Conservation (phyloP, 2,888 invertebrate genomes). For the Maniola hyperantus region DNA sequence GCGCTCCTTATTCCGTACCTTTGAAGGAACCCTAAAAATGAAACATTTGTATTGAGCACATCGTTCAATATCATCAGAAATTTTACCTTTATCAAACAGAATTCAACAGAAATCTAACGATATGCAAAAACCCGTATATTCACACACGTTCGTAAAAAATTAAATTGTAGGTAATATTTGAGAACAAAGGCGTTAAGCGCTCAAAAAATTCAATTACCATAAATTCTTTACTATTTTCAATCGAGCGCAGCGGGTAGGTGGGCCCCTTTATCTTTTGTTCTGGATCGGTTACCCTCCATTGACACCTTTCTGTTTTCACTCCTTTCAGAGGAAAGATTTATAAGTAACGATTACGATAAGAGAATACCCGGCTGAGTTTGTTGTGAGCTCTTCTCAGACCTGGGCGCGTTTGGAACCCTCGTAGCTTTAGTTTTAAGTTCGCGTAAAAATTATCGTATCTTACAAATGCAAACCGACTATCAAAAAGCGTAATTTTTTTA, state of each 20-base stretch:
- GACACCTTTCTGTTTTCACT: conserved; percentile 51
- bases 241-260: conserved; percentile 36
- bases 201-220: conserved; percentile 54
- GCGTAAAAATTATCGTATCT: no score
- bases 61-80: not conserved
- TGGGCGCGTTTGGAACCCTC: no score
- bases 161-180: conserved; percentile 31
- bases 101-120: conserved; percentile 1
- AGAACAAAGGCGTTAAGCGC: conserved; percentile 44
- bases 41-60: not conserved
- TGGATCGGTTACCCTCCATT: conserved; percentile 54
- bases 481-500: no score
- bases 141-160: conserved; percentile 27
- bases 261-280: conserved; percentile 51
- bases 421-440: no score
- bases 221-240: conserved; percentile 50
- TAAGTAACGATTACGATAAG: conserved; percentile 39
- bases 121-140: conserved; percentile 20
- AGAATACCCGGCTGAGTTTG: no score
- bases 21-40: not conserved
- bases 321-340: conserved; percentile 39
- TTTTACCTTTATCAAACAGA: not conserved
- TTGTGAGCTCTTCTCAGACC: no score
- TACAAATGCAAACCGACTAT: no score
- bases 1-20: no score